Evolutionary conservation across 2,888 invertebrate species (phyloP).

Genomic region (Poecilus cupreus): DNA sequence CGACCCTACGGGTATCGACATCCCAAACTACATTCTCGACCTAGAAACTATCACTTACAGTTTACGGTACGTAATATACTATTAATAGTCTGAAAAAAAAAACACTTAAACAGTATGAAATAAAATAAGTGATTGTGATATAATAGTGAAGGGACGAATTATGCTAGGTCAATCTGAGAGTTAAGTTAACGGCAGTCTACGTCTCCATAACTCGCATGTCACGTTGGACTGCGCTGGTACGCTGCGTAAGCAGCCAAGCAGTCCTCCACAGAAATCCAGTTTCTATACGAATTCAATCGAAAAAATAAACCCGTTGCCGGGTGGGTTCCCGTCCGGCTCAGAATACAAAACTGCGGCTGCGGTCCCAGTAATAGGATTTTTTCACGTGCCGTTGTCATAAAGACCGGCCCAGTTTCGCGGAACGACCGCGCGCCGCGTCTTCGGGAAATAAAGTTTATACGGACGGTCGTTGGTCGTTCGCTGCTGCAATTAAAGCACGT

Average conservation of each 20-base stretch:
- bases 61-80: too few relatives aligned
- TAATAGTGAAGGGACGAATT: conserved; percentile 13
- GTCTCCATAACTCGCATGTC: conserved; percentile 46
- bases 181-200: background rate
- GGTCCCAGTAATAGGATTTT: conserved; percentile 37
- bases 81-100: too few relatives aligned
- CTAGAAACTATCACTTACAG: too few relatives aligned
- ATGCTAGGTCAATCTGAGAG: background rate
- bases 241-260: conserved; percentile 2
- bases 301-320: conserved; percentile 51
- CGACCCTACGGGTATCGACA: too few relatives aligned
- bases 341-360: conserved; percentile 30
- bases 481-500: conserved; percentile 44
- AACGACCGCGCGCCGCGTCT: background rate
- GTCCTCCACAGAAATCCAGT: conserved; percentile 42
- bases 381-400: conserved; percentile 36
- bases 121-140: too few relatives aligned
- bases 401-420: conserved; percentile 9
- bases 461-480: conserved; percentile 9
- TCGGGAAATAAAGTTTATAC: conserved; percentile 38
- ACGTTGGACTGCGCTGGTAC: conserved; percentile 17
- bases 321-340: background rate
- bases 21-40: too few relatives aligned
- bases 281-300: conserved; percentile 54
- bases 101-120: too few relatives aligned